Evolutionary conservation across 2,113 vertebrate genomes (phyloP), one percentile per base, ranked within the genome.

Genomic region (Stercorarius parasiticus): DNA sequence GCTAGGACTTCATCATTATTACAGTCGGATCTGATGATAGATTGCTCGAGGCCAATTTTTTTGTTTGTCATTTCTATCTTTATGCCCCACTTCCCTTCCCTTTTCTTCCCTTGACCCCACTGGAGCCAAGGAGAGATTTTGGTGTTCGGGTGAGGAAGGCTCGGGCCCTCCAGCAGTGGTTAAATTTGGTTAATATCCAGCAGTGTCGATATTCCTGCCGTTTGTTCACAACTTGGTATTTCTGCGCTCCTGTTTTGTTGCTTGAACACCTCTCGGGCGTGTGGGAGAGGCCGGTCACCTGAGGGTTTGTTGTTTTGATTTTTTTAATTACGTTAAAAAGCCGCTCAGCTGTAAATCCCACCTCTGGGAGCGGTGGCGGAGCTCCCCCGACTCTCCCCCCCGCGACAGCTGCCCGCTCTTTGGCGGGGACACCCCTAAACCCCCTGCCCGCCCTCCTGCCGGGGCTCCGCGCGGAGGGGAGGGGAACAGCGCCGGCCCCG

Each of bases 181-280:
- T 36, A 10, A 49, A 13, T 17, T n/a, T n/a, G n/a, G n/a, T n/a
- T n/a, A n/a, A n/a, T n/a, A n/a, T n/a, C n/a, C n/a, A n/a, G n/a
- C n/a, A n/a, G n/a, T 23, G 15, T 34, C 1, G 0, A 2, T 56
- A 8, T 36, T 67, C 6, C 27, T 53, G 27, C 49, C 3, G 2
- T 40, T 40, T 40, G 27, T 21, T 84, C 66, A 8, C 27, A 10
- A 2, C 27, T n/a, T 16, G 10, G 15, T 61, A n/a, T 43, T 81
- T 52, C 36, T 30, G 34, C 4, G 0, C 70, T 36, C 11, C 23
- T 4, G 26, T 52, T 84, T 43, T 43, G 64, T 18, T 71, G 22
- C 8, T 66, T 62, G 38, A 81, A 27, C 25, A 42, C 27, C 22
- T 42, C 17, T n/a, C 6, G 29, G 21, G 16, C 13, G 18, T 32